Percentiles rank a stretch among this genome's conserved stretches.
phyloP scores from a whole-genome alignment of 2,797 vertebrate genomes.

The Muscicapa comitata region DNA sequence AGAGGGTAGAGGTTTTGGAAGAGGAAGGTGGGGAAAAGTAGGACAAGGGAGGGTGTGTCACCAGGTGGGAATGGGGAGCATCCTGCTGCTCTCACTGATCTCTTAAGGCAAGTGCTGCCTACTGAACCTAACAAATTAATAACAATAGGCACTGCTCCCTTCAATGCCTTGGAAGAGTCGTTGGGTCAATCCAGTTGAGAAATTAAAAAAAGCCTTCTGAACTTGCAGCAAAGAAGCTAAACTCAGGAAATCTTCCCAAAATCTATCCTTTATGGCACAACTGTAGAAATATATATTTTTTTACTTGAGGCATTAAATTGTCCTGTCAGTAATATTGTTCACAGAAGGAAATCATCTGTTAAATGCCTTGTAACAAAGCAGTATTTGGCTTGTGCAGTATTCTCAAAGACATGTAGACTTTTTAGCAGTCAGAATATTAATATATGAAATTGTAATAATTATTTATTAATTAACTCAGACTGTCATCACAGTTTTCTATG shows the following conservation, averaged over 20 bases:
- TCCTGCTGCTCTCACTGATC: not conserved
- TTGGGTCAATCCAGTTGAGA: not conserved
- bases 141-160: not conserved
- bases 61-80: not conserved
- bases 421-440: not conserved
- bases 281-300: not conserved
- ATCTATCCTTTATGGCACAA: not conserved
- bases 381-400: not conserved
- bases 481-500: constrained; percentile 26
- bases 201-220: not conserved
- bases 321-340: constrained; percentile 5
- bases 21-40: not conserved
- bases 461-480: constrained; percentile 48
- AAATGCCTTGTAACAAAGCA: not conserved
- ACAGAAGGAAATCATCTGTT: constrained; percentile 20
- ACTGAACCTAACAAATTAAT: not conserved
- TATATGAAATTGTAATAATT: constrained; percentile 33
- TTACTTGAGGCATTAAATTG: not conserved
- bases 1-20: not conserved
- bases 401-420: not conserved
- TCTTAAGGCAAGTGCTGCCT: not conserved
- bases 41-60: not conserved
- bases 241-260: constrained; percentile 12
- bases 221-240: not conserved
- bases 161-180: not conserved